These are phyloP conservation scores for Uromys caudimaculatus DNA, from an alignment of 2,797 vertebrate genomes.

Conservation along the genomic window DNA sequence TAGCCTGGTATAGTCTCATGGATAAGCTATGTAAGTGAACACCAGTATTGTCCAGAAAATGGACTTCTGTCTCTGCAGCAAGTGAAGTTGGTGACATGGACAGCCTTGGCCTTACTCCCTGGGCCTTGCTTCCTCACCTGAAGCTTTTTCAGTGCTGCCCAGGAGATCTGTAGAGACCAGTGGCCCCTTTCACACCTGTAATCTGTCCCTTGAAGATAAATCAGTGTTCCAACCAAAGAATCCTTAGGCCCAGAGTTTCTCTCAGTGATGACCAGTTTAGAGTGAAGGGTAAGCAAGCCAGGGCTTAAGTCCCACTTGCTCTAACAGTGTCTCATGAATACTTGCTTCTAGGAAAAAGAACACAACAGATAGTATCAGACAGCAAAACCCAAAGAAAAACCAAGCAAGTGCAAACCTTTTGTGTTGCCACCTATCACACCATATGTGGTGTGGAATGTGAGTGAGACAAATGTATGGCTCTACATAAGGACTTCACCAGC, in stretches of 20 bases:
- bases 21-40: background rate
- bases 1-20: background rate
- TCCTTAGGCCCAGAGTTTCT: background rate
- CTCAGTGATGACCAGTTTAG: background rate
- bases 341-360: background rate
- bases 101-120: background rate
- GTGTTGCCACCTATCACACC: background rate
- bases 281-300: background rate
- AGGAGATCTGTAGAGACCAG: background rate
- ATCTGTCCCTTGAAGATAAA: background rate
- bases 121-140: background rate
- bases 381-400: background rate
- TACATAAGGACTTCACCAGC: background rate
- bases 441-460: background rate
- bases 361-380: background rate
- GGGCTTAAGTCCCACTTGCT: background rate
- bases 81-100: background rate
- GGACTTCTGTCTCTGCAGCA: background rate
- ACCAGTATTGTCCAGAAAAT: background rate
- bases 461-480: background rate
- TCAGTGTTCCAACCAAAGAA: background rate
- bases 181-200: too few species aligned
- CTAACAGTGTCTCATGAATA: background rate
- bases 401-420: too few species aligned
- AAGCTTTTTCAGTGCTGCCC: rapidly evolving